phyloP scores from a whole-genome alignment of 2,888 invertebrate genomes.

The Drosophila neonasuta region DNA sequence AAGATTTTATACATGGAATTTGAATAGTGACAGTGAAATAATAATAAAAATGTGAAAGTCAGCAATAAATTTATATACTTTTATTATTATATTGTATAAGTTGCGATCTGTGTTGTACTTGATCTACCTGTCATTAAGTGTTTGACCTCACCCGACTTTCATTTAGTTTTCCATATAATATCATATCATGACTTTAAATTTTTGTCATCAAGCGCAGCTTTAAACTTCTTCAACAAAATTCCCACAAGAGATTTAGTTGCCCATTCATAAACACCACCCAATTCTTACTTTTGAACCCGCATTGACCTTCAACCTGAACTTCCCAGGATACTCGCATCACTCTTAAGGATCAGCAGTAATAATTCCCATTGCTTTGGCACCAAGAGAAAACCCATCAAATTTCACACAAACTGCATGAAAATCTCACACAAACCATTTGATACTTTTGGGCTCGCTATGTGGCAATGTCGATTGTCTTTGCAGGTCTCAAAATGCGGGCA shows the following conservation, averaged over 20 bases:
- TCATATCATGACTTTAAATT: too few relatives aligned
- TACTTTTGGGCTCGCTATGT: slow-evolving; percentile 72
- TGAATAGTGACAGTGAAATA: slow-evolving; percentile 5
- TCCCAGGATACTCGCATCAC: slow-evolving; percentile 50
- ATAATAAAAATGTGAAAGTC: not conserved
- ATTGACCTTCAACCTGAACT: slow-evolving; percentile 47
- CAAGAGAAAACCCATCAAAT: slow-evolving; percentile 50
- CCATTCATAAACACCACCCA: slow-evolving; percentile 14
- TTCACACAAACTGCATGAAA: slow-evolving; percentile 53
- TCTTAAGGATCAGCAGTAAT: slow-evolving; percentile 43
- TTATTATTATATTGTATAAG: too few relatives aligned
- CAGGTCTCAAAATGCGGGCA: slow-evolving; percentile 74
- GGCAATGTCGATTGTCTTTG: slow-evolving; percentile 51
- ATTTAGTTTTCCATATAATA: too few relatives aligned
- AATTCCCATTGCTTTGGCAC: slow-evolving; percentile 59
- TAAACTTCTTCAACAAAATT: slow-evolving; percentile 3
- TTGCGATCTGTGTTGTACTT: too few relatives aligned
- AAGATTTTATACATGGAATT: slow-evolving; percentile 52
- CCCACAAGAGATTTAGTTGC: not conserved
- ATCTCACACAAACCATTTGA: slow-evolving; percentile 68
- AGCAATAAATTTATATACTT: too few relatives aligned
- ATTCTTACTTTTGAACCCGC: slow-evolving; percentile 44
- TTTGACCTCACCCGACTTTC: too few relatives aligned
- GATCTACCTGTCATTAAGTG: too few relatives aligned
- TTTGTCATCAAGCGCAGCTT: not conserved